phyloP scores from a whole-genome alignment of 1,140 invertebrate genomes.

The Anthonomus grandis region DNA sequence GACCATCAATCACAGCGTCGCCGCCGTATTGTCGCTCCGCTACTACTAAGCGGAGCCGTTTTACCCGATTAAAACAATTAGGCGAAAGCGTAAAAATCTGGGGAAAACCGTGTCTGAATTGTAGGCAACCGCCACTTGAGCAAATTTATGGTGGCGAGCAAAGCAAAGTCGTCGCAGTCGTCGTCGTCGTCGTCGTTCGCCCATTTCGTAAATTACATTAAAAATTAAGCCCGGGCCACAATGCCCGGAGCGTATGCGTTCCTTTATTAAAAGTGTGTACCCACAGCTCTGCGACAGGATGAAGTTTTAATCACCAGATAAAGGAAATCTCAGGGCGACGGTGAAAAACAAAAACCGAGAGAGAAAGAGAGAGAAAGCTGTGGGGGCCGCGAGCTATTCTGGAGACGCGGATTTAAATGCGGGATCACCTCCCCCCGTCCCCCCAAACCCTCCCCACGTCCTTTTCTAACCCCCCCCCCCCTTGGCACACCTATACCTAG shows the following conservation, averaged over 20 bases:
- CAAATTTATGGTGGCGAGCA: slow-evolving; percentile 36
- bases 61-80: slow-evolving; percentile 38
- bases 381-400: slow-evolving; percentile 32
- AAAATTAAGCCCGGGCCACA: slow-evolving; percentile 42
- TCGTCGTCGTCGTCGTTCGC: slow-evolving; percentile 33
- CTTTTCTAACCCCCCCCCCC: slow-evolving; percentile 3
- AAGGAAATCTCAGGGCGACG: slow-evolving; percentile 44
- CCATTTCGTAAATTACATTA: slow-evolving; percentile 46
- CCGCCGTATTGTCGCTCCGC: slow-evolving; percentile 22
- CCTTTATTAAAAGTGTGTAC: slow-evolving; percentile 46
- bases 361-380: too few species aligned
- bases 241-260: slow-evolving; percentile 40
- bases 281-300: slow-evolving; percentile 41
- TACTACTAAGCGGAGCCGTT: slow-evolving; percentile 14
- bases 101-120: slow-evolving; percentile 29
- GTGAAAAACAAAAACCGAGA: slow-evolving; percentile 43
- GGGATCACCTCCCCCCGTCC: slow-evolving; percentile 19
- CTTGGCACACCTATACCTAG: slow-evolving; percentile 16
- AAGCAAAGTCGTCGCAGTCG: slow-evolving; percentile 29
- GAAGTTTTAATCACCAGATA: slow-evolving; percentile 47
- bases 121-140: slow-evolving; percentile 26
- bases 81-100: slow-evolving; percentile 27
- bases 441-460: slow-evolving; percentile 4
- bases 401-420: slow-evolving; percentile 36
- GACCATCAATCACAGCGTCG: slow-evolving; percentile 23